Percentiles rank a stretch among this genome's conserved stretches.
phyloP scores from a whole-genome alignment of 2,113 vertebrate species.

The Apteryx mantelli region DNA sequence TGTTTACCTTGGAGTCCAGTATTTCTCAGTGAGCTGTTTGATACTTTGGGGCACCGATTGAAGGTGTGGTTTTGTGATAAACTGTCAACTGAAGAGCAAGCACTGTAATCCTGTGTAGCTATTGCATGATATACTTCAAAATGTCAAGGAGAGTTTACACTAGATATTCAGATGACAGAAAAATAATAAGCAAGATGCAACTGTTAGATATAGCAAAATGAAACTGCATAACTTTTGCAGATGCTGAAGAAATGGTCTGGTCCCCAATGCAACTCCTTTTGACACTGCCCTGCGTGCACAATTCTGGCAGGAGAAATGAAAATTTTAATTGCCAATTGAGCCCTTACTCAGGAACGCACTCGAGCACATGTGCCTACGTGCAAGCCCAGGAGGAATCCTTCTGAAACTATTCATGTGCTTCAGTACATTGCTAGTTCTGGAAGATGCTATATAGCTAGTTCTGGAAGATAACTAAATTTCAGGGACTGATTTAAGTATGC shows the following conservation, averaged over 20 bases:
- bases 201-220: neutral
- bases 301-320: neutral
- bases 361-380: accelerated
- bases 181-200: neutral
- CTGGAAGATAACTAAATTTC: neutral
- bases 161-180: neutral
- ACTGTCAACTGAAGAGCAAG: neutral
- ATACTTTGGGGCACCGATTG: accelerated
- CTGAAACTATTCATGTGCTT: neutral
- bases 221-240: neutral
- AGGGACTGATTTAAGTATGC: neutral
- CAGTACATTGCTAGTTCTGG: neutral
- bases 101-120: neutral
- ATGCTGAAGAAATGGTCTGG: neutral
- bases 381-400: neutral
- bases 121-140: neutral
- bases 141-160: neutral
- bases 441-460: too few relatives aligned
- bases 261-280: neutral
- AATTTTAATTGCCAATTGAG: neutral
- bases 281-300: too few relatives aligned
- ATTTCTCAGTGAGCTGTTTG: neutral
- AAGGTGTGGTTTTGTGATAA: neutral
- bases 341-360: neutral
- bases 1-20: neutral